Evolutionary conservation across 1,140 invertebrate genomes (phyloP).

Genomic region (Schlechtendalia chinensis): DNA sequence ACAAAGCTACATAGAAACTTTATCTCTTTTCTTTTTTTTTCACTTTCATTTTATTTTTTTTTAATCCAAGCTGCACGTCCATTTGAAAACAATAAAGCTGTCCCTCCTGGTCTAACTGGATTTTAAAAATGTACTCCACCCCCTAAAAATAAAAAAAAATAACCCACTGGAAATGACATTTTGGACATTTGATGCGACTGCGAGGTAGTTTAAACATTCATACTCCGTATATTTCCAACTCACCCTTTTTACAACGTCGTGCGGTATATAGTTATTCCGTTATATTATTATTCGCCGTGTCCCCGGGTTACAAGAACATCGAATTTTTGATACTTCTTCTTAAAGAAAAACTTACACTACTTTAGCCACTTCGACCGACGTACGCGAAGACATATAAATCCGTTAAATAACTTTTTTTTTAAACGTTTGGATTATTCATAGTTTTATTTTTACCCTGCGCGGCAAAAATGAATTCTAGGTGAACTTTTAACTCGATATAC

Average conservation of each 20-base stretch:
- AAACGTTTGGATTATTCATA: conserved; percentile 33
- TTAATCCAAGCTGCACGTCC: not conserved
- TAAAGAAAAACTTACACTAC: conserved; percentile 11
- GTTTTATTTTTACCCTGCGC: not conserved
- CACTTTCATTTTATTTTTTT: not conserved
- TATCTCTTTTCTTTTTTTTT: not conserved
- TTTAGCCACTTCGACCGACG: not conserved
- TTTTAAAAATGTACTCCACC: not conserved
- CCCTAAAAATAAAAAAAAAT: too few relatives aligned
- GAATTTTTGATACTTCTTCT: conserved; percentile 20
- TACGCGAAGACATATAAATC: not conserved
- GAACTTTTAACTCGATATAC: not conserved
- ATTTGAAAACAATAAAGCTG: conserved; percentile 19
- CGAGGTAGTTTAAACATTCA: conserved; percentile 39
- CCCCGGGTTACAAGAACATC: not conserved
- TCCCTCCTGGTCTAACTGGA: not conserved
- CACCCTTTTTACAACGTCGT: not conserved
- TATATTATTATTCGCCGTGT: conserved; percentile 5
- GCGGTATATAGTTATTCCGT: not conserved
- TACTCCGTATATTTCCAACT: not conserved
- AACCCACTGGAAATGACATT: conserved; percentile 2
- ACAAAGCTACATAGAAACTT: conserved; percentile 10
- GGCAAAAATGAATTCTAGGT: conserved; percentile 13
- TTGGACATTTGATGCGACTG: conserved; percentile 7
- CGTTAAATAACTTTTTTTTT: conserved; percentile 24